phyloP scores from a whole-genome alignment of 2,888 invertebrate genomes.

The Xanthorhoe designata region DNA sequence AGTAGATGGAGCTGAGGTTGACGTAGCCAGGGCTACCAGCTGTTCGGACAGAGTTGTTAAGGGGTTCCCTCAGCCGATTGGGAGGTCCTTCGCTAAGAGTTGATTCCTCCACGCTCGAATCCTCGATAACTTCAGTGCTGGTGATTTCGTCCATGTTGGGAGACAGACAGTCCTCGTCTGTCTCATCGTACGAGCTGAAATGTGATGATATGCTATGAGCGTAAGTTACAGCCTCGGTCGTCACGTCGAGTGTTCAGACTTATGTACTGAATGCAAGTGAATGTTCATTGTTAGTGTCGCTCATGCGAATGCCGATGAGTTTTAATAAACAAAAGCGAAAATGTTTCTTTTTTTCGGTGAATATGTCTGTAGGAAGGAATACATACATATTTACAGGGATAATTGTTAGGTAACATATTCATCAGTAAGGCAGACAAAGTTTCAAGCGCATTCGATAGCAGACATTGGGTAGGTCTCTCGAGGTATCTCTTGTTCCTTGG shows the following conservation, averaged over 20 bases:
- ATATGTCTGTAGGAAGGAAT: conserved; percentile 48
- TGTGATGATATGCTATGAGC: conserved; percentile 21
- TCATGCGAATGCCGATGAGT: conserved; percentile 69
- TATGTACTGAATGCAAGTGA: conserved; percentile 83
- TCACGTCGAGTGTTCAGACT: conserved; percentile 40
- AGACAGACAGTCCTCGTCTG: conserved; percentile 88
- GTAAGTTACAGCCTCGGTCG: background rate
- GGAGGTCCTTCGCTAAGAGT: conserved; percentile 69
- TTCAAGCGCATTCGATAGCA: conserved; percentile 69
- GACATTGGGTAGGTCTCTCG: conserved; percentile 48
- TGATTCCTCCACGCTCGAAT: conserved; percentile 78
- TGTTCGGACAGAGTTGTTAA: conserved; percentile 45
- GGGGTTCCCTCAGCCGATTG: conserved; percentile 31
- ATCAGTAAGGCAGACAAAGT: conserved; percentile 84
- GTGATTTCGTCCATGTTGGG: conserved; percentile 88
- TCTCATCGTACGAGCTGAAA: conserved; percentile 89
- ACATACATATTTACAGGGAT: conserved; percentile 67
- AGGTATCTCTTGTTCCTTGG: conserved; percentile 44
- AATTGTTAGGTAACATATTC: conserved; percentile 64
- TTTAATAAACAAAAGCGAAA: conserved; percentile 76
- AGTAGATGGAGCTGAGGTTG: conserved; percentile 80
- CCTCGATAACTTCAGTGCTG: conserved; percentile 77
- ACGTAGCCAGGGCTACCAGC: conserved; percentile 62
- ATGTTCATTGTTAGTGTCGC: conserved; percentile 75
- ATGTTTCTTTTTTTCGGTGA: conserved; percentile 46